phyloP scores from a whole-genome alignment of 2,888 invertebrate genomes.

The Drosophila longiperda region DNA sequence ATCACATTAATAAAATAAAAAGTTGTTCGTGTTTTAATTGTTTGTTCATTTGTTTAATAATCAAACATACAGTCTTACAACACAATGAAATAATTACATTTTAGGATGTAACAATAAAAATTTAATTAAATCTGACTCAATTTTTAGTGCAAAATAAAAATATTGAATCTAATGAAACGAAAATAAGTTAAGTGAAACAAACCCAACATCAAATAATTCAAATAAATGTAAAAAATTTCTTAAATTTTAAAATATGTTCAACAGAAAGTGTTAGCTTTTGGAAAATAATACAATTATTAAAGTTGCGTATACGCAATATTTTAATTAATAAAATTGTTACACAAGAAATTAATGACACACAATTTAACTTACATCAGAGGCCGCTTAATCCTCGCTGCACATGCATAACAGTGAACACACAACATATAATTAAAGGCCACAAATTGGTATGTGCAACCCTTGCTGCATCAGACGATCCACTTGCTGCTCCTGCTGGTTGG shows the following conservation, averaged over 20 bases:
- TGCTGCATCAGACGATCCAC: slow-evolving; percentile 1
- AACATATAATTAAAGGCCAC: slow-evolving; percentile 41
- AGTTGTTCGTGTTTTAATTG: not conserved
- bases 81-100: not conserved
- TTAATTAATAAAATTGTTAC: not conserved
- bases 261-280: no score
- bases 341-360: slow-evolving; percentile 19
- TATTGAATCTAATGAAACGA: not conserved
- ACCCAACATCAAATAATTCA: not conserved
- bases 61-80: not conserved
- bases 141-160: not conserved
- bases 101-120: not conserved
- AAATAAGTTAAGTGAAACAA: not conserved
- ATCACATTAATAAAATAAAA: not conserved
- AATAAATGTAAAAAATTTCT: not conserved
- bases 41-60: not conserved
- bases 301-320: slow-evolving; percentile 22
- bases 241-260: not conserved
- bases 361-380: not conserved
- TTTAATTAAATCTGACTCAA: not conserved
- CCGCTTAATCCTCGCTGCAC: slow-evolving; percentile 11
- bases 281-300: not conserved
- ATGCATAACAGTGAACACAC: slow-evolving; percentile 6
- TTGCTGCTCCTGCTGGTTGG: slow-evolving; percentile 6
- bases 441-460: slow-evolving; percentile 37